Base-by-base conservation (phyloP, 1,140 invertebrate species). In the Diorhabda sublineata region DNA sequence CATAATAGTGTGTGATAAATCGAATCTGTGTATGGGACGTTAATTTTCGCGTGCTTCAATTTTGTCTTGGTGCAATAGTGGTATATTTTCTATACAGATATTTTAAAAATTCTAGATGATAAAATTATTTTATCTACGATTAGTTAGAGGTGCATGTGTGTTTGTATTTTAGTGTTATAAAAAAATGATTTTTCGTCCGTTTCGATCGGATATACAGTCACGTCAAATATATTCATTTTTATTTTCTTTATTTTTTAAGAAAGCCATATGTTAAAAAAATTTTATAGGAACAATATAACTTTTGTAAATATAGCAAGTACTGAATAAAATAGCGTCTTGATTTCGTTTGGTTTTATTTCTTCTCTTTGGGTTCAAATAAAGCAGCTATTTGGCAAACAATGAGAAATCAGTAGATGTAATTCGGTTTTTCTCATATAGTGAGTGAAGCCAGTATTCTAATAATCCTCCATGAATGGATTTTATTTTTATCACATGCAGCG, bases 211-310 rank as follows among this genome's bases (percentile, higher is more conserved):
- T 52, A 52, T n/a, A 52, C 6, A 52, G 47, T 52, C 47, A 52
- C 47, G 47, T 52, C 47, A 52, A 52, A 52, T 52, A 52, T 52
- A 52, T 52, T n/a, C n/a, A 52, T n/a, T 52, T 52, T n/a, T 52
- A 8, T 52, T 52, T 52, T 52, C 47, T 52, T 52, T 52, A 52
- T 52, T 52, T 52, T 52, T 8, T 52, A 52, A 52, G 47, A 52
- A 52, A 52, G 47, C 47, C 47, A 52, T 52, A 52, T 52, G 47
- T 52, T 52, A 52, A 52, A 6, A 52, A n/a, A 52, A 52, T 52
- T 52, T 52, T 52, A 52, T 52, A 52, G 47, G 47, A 52, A 52
- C 47, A 52, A 52, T 52, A 52, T 52, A 52, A 52, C 47, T 52
- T 52, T 52, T 52, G 47, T 52, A 52, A 52, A 52, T 52, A 52